Evolutionary conservation across 1,140 invertebrate genomes (phyloP).

Genomic region (Parasteatoda tepidariorum): DNA sequence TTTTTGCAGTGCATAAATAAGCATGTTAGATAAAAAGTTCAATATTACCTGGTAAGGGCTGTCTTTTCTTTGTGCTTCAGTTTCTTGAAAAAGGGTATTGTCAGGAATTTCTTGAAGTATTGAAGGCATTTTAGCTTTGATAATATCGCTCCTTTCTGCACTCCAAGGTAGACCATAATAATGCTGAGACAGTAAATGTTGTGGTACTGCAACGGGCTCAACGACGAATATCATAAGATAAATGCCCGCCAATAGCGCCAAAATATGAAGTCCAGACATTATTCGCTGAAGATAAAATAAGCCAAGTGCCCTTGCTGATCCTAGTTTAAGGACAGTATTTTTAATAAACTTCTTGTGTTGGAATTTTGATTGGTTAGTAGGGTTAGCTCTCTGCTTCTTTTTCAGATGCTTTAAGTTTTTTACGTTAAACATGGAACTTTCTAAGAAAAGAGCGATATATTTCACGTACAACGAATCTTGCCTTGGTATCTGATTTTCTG

Average conservation of each 20-base stretch:
- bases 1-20: no score
- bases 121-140: neutral
- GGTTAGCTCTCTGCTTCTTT: no score
- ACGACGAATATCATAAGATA: constrained; percentile 59
- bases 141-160: constrained; percentile 15
- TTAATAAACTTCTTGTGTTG: neutral
- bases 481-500: no score
- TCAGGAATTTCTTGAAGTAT: neutral
- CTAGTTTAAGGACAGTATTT: constrained; percentile 26
- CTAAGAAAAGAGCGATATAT: no score
- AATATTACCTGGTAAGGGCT: no score
- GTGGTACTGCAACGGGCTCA: constrained; percentile 49
- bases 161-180: constrained; percentile 49
- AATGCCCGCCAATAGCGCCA: constrained; percentile 43
- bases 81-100: no score
- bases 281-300: constrained; percentile 37
- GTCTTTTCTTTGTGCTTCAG: no score
- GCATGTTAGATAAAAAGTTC: no score
- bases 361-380: no score
- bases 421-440: no score
- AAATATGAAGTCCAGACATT: constrained; percentile 28
- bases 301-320: constrained; percentile 26
- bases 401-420: no score
- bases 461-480: no score
- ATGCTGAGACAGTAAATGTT: constrained; percentile 21